Evolutionary conservation across 1,140 invertebrate species (phyloP).

Genomic region (Hycleus cichorii): DNA sequence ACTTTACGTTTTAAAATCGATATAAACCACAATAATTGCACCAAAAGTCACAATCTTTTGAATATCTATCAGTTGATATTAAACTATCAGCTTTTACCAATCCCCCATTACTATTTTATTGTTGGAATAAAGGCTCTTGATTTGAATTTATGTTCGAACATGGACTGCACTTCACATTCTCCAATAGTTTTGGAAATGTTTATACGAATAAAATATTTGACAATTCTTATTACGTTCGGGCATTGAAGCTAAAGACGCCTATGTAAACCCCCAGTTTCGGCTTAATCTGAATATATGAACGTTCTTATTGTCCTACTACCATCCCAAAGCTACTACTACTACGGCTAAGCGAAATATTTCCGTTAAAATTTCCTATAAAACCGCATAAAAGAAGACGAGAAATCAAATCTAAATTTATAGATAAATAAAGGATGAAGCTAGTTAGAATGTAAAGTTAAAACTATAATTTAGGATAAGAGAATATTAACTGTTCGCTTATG

Average conservation of each 20-base stretch:
- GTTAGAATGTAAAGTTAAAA: background rate
- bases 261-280: conserved; percentile 29
- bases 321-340: too few species aligned
- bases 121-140: conserved; percentile 33
- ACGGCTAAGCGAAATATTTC: conserved; percentile 15
- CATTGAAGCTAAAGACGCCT: conserved; percentile 25
- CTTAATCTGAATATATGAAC: conserved; percentile 40
- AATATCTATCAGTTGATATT: background rate
- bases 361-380: background rate
- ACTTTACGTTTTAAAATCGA: too few species aligned
- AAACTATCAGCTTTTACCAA: conserved; percentile 20
- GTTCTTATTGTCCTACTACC: conserved; percentile 32
- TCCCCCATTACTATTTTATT: conserved; percentile 33
- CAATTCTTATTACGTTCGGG: conserved; percentile 36
- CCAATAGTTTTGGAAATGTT: conserved; percentile 28
- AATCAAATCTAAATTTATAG: background rate
- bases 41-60: background rate
- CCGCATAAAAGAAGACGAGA: background rate
- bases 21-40: too few species aligned
- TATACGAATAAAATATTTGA: conserved; percentile 38
- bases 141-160: conserved; percentile 32
- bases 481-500: conserved; percentile 37
- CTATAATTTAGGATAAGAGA: conserved; percentile 12
- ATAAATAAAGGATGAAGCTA: background rate
- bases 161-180: conserved; percentile 31